Percentiles rank a stretch among this genome's conserved stretches.
These are phyloP conservation scores for Halictus quadricinctus DNA, from an alignment of 2,888 invertebrate species.

Conservation along the genomic window DNA sequence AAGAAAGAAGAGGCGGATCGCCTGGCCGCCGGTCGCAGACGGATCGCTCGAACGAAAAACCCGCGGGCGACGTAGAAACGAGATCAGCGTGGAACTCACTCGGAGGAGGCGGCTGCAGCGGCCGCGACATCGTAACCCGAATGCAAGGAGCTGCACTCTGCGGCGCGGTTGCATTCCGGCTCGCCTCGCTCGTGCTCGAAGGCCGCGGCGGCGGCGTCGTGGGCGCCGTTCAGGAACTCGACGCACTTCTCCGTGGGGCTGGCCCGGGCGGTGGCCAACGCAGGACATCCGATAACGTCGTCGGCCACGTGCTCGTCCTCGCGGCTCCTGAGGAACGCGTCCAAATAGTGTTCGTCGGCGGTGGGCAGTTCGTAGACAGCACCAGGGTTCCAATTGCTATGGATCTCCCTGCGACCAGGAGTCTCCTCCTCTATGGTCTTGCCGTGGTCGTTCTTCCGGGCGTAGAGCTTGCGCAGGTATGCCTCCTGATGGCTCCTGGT, in stretches of 20 bases:
- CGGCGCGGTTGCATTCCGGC: constrained; percentile 57
- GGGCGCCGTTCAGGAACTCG: constrained; percentile 75
- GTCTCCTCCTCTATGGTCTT: constrained; percentile 48
- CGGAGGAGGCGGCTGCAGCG: constrained; percentile 41
- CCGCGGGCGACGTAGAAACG: constrained; percentile 36
- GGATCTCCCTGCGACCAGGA: constrained; percentile 31
- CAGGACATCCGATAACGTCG: constrained; percentile 68
- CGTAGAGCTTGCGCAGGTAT: constrained; percentile 79
- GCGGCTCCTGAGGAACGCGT: constrained; percentile 75
- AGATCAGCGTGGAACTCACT: constrained; percentile 59
- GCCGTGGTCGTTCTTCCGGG: constrained; percentile 71
- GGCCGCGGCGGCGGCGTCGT: constrained; percentile 45
- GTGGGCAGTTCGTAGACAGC: constrained; percentile 72
- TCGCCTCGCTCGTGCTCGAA: constrained; percentile 64
- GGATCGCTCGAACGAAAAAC: not conserved
- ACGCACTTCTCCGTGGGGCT: constrained; percentile 81
- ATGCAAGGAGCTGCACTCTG: constrained; percentile 64
- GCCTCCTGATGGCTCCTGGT: constrained; percentile 81
- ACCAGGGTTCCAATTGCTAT: constrained; percentile 59
- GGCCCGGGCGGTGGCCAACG: constrained; percentile 75
- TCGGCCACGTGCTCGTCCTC: constrained; percentile 60
- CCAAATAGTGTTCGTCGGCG: constrained; percentile 77
- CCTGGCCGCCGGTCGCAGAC: not conserved
- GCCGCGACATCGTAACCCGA: constrained; percentile 66
- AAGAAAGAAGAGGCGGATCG: not conserved